Evolutionary conservation across 2,888 invertebrate species (phyloP).

Genomic region (Lypha dubia): DNA sequence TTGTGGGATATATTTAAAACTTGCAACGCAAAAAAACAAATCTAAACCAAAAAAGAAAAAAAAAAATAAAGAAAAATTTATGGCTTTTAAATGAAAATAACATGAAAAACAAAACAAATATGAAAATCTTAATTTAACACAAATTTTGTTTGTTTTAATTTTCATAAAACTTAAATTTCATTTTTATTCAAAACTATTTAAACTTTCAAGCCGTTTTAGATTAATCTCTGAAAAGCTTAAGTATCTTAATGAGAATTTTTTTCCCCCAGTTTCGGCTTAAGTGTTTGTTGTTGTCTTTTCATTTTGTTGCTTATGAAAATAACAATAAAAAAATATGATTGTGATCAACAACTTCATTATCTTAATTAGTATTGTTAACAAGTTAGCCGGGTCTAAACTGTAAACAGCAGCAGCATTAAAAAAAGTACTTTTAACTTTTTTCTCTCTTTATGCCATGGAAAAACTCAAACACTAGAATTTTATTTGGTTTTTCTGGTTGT

Average conservation of each 20-base stretch:
- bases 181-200: not conserved
- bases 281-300: slow-evolving; percentile 26
- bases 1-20: slow-evolving; percentile 64
- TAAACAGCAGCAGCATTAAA: slow-evolving; percentile 11
- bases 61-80: too few relatives aligned
- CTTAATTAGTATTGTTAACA: slow-evolving; percentile 59
- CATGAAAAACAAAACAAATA: slow-evolving; percentile 40
- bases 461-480: slow-evolving; percentile 42
- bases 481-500: slow-evolving; percentile 16
- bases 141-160: slow-evolving; percentile 43
- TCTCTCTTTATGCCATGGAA: not conserved
- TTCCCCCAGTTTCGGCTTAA: slow-evolving; percentile 25
- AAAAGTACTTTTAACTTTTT: slow-evolving; percentile 25
- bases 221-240: slow-evolving; percentile 11
- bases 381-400: slow-evolving; percentile 22
- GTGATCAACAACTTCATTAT: slow-evolving; percentile 57
- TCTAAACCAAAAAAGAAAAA: not conserved
- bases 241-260: slow-evolving; percentile 42
- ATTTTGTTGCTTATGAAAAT: slow-evolving; percentile 11
- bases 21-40: slow-evolving; percentile 26
- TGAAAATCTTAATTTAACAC: slow-evolving; percentile 31
- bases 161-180: slow-evolving; percentile 37
- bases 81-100: slow-evolving; percentile 43
- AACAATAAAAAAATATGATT: slow-evolving; percentile 51
- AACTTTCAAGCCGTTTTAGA: slow-evolving; percentile 23